Conservation (phyloP, 2,113 vertebrate species). For the Oenanthe melanoleuca region DNA sequence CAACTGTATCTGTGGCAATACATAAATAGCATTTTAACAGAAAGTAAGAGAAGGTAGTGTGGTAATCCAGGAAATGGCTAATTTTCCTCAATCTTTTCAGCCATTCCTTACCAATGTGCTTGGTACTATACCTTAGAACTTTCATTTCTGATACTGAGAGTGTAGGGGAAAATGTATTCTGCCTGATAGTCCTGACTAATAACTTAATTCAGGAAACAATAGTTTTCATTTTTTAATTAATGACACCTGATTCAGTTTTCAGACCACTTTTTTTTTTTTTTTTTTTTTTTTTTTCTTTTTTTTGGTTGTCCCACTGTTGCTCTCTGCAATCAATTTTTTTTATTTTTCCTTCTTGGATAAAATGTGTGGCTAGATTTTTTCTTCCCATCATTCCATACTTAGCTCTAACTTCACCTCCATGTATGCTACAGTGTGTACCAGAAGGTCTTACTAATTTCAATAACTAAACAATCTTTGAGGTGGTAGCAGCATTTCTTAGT, state of each 20-base stretch:
- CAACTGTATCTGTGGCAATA: not conserved
- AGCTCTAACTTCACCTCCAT: not conserved
- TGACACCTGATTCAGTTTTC: no score
- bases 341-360: not conserved
- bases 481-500: not conserved
- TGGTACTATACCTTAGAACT: not conserved
- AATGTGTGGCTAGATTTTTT: not conserved
- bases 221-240: no score
- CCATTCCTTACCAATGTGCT: not conserved
- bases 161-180: not conserved
- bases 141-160: not conserved
- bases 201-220: not conserved
- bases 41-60: not conserved
- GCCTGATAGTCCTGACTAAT: not conserved
- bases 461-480: not conserved
- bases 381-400: not conserved
- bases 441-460: not conserved
- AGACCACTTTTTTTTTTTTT: no score
- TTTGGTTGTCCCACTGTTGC: not conserved
- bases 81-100: not conserved
- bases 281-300: no score
- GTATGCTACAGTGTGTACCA: not conserved
- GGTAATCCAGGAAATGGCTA: not conserved
- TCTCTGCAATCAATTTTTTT: not conserved
- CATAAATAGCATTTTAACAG: not conserved